Base-by-base conservation (phyloP, 2,797 vertebrate genomes). In the Brachyrhaphis roseni region DNA sequence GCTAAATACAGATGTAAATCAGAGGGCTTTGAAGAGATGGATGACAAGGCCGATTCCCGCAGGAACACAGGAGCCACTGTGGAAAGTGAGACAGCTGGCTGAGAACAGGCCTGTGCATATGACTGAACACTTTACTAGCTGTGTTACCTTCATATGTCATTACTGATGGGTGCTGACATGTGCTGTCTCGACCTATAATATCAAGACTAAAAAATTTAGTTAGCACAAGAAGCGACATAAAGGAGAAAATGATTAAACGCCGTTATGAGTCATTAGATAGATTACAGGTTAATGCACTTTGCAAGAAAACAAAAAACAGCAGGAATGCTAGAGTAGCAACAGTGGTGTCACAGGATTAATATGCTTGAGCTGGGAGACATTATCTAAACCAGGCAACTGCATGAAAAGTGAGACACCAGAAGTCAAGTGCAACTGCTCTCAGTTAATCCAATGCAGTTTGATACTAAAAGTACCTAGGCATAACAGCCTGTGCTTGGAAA, bases 31-130 rank as follows among this genome's bases (percentile, higher is more conserved):
- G 91, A 93, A 92, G 93, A 91, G 72, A 92, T 79, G 84, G 87
- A 91, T 90, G 91, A 92, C 93, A 89, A 76, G 81, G 71, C 76
- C 70, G 70, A 90, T 84, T 95, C 92, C 91, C 90, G 71, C 70
- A 84, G 90, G 93, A 93, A 86, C 88, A 88, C 82, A 89, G 90
- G 89, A 89, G 90, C 87, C 89, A 88, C 89, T 89, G 90, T 92
- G 87, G 91, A 94, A 92, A 92, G 84, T 77, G 91, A 90, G 91
- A 91, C 94, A 90, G 87, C 92, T 93, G 94, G 83, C 90, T 84
- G 82, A 81, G 76, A 78, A 41, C 39, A 28, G 79, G 92, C 85
- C 89, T 90, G 82, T 86, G 83, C 73, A 76, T 82, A 78, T 59
- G 84, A 91, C 82, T 81, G 76, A 86, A 80, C 77, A 87, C 86